Conservation (phyloP, 2,888 invertebrate genomes). For the Anarsia innoxiella region DNA sequence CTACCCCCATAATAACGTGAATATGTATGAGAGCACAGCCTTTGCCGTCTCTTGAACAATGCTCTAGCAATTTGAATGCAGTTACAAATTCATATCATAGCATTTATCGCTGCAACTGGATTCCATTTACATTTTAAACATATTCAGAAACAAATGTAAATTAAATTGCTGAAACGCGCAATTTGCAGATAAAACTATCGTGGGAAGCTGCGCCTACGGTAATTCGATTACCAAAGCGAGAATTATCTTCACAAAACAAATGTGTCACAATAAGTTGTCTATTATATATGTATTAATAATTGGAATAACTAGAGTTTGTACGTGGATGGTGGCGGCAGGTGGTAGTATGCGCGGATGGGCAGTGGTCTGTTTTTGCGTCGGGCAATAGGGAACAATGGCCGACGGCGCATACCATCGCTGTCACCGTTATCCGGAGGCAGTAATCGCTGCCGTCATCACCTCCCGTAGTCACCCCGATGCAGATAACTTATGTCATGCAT, state of each 20-base stretch:
- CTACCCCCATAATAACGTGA: slow-evolving; percentile 22
- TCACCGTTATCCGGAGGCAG: slow-evolving; percentile 57
- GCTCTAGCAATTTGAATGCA: slow-evolving; percentile 18
- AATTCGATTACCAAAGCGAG: no score
- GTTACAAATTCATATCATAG: slow-evolving; percentile 14
- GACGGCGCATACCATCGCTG: slow-evolving; percentile 53
- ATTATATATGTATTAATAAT: no score
- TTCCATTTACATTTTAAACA: slow-evolving; percentile 9
- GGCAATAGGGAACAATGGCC: slow-evolving; percentile 61
- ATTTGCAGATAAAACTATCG: no score
- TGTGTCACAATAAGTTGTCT: no score
- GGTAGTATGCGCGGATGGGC: slow-evolving; percentile 46
- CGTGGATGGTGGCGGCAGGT: slow-evolving; percentile 34
- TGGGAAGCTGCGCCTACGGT: no score
- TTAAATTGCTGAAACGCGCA: no score
- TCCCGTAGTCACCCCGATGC: no score
- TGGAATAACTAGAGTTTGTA: slow-evolving; percentile 8
- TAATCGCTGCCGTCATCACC: slow-evolving; percentile 49
- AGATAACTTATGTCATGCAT: no score
- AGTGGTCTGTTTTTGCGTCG: slow-evolving; percentile 53
- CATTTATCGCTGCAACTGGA: slow-evolving; percentile 14
- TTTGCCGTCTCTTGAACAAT: slow-evolving; percentile 15
- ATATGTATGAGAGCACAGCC: slow-evolving; percentile 27
- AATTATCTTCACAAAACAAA: no score
- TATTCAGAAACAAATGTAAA: no score